These are phyloP conservation scores for Aricia agestis DNA, from an alignment of 1,140 invertebrate genomes.

Conservation along the genomic window DNA sequence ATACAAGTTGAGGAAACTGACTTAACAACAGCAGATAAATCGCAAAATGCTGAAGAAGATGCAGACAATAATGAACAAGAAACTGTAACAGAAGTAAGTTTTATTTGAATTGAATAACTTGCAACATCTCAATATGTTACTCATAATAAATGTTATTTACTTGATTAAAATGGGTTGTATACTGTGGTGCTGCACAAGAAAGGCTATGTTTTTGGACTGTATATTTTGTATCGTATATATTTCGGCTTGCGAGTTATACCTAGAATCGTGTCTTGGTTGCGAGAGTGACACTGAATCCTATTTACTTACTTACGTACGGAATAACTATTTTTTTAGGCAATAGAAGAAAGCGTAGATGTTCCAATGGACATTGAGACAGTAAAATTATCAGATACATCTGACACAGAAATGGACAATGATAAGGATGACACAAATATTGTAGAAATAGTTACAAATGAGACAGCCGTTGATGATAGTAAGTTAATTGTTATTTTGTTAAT, in stretches of 20 bases:
- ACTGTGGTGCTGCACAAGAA: too few relatives aligned
- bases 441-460: neutral
- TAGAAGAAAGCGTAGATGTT: neutral
- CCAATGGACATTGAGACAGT: slow-evolving; percentile 27
- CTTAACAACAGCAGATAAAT: neutral
- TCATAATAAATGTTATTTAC: too few relatives aligned
- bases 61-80: neutral
- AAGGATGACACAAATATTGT: slow-evolving; percentile 5
- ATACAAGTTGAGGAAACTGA: neutral
- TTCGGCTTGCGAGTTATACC: too few relatives aligned
- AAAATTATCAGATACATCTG: slow-evolving; percentile 32
- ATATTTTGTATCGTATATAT: too few relatives aligned
- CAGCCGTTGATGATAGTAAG: neutral
- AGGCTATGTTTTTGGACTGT: too few relatives aligned
- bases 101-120: neutral
- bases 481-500: too few relatives aligned
- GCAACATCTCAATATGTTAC: too few relatives aligned
- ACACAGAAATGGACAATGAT: slow-evolving; percentile 23
- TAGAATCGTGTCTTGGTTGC: too few relatives aligned
- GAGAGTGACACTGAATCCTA: too few relatives aligned
- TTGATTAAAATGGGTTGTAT: too few relatives aligned
- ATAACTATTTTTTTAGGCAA: slow-evolving; percentile 3
- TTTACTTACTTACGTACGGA: too few relatives aligned
- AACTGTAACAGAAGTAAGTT: neutral
- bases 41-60: neutral